Percentiles rank a stretch among this genome's conserved stretches.
These are phyloP conservation scores for Hemicordylus capensis DNA, from an alignment of 2,113 vertebrate genomes.

Conservation along the genomic window DNA sequence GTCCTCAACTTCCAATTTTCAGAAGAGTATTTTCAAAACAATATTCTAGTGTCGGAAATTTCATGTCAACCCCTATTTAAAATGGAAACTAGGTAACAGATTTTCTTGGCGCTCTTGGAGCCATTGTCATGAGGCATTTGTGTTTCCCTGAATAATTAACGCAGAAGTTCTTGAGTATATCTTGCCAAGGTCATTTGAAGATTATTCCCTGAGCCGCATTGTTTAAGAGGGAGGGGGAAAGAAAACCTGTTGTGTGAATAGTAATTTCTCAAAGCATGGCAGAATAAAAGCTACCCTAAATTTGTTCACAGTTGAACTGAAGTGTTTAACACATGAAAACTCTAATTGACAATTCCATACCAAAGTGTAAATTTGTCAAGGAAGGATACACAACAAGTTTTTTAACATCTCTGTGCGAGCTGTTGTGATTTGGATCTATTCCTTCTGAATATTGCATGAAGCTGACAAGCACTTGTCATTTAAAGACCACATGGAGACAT, in stretches of 20 bases:
- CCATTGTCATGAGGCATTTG: slow-evolving; percentile 45
- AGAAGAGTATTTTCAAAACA: not conserved
- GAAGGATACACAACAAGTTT: slow-evolving; percentile 78
- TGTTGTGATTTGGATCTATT: slow-evolving; percentile 83
- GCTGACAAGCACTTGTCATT: slow-evolving; percentile 87
- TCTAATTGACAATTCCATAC: slow-evolving; percentile 79
- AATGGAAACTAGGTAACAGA: slow-evolving; percentile 39
- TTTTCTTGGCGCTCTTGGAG: slow-evolving; percentile 54
- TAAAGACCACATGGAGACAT: slow-evolving; percentile 86
- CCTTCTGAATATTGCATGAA: slow-evolving; percentile 87
- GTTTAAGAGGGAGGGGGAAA: slow-evolving; percentile 44
- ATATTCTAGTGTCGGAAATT: slow-evolving; percentile 18
- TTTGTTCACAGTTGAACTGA: slow-evolving; percentile 80
- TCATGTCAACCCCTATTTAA: slow-evolving; percentile 43
- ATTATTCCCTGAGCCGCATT: slow-evolving; percentile 64
- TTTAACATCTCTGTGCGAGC: slow-evolving; percentile 72
- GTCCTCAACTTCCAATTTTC: not conserved
- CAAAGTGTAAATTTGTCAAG: slow-evolving; percentile 79
- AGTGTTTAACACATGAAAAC: slow-evolving; percentile 78
- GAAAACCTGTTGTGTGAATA: slow-evolving; percentile 48
- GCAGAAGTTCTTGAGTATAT: slow-evolving; percentile 54
- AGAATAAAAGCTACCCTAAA: slow-evolving; percentile 72
- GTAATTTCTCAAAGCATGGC: slow-evolving; percentile 70
- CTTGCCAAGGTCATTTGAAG: slow-evolving; percentile 69
- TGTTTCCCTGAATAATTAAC: slow-evolving; percentile 69